These are phyloP conservation scores for Podarcis muralis DNA, from an alignment of 2,113 vertebrate species.

Conservation along the genomic window DNA sequence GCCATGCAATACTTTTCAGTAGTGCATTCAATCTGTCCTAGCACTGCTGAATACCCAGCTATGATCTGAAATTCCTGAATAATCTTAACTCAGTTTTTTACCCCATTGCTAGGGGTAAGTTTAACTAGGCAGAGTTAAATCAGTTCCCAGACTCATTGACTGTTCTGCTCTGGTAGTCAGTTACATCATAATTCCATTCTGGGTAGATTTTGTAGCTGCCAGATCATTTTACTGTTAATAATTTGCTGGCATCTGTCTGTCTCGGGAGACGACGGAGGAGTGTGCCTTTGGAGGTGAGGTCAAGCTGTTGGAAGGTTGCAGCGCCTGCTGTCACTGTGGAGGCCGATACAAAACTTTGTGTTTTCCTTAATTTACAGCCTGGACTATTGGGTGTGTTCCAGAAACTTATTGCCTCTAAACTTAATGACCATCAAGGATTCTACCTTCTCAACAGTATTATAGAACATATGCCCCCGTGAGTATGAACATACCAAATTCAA, in stretches of 20 bases:
- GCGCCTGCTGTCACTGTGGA: too few relatives aligned
- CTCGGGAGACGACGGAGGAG: too few relatives aligned
- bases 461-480: constrained; percentile 96
- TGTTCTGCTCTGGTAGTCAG: background rate
- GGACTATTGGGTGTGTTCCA: constrained; percentile 97
- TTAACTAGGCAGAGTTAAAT: background rate
- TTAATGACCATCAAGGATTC: constrained; percentile 98
- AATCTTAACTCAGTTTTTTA: background rate
- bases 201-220: background rate
- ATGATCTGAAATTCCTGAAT: background rate
- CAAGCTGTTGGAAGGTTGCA: too few relatives aligned
- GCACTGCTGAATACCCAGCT: background rate
- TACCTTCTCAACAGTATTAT: constrained; percentile 97
- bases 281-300: too few relatives aligned
- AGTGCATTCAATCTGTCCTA: background rate
- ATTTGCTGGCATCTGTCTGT: background rate
- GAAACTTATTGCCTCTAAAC: constrained; percentile 97
- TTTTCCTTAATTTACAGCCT: constrained; percentile 78
- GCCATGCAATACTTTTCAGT: background rate
- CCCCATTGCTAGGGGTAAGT: background rate
- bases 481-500: constrained; percentile 37
- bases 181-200: background rate
- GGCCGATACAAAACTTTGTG: background rate
- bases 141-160: background rate
- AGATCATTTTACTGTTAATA: background rate